Conservation (phyloP, 2,888 invertebrate genomes). For the Dioctria linearis region DNA sequence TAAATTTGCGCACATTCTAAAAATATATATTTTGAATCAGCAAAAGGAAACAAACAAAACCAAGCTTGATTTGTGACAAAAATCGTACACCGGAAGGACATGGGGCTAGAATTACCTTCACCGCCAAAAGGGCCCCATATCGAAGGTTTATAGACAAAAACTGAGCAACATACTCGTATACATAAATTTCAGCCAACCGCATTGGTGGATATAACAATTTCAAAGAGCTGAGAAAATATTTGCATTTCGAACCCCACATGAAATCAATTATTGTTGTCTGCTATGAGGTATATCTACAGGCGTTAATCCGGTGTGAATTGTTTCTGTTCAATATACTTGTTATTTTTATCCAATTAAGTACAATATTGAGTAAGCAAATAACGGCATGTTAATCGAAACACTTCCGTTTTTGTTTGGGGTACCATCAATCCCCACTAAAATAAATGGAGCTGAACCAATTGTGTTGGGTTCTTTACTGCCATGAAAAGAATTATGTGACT, state of each 20-base stretch:
- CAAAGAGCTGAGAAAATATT: neutral
- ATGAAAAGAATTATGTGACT: neutral
- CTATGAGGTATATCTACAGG: neutral
- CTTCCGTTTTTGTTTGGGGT: constrained; percentile 17
- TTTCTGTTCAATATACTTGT: constrained; percentile 31
- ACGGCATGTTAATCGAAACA: constrained; percentile 42
- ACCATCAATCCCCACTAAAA: constrained; percentile 19
- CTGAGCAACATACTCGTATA: too few species aligned
- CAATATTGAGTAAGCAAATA: constrained; percentile 48
- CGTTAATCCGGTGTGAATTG: constrained; percentile 20
- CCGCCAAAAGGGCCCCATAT: too few species aligned
- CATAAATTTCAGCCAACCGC: neutral
- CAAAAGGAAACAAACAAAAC: too few species aligned
- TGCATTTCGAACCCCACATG: neutral
- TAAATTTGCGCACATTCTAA: too few species aligned
- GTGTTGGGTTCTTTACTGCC: constrained; percentile 39
- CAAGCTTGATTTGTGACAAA: too few species aligned
- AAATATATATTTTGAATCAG: too few species aligned
- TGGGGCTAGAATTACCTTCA: too few species aligned
- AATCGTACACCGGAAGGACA: too few species aligned
- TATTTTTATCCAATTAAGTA: constrained; percentile 20
- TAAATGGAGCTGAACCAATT: constrained; percentile 33
- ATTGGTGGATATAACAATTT: neutral
- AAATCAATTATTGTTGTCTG: neutral
- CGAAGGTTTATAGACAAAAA: too few species aligned